Percentiles rank a stretch among this genome's conserved stretches.
These are phyloP conservation scores for Habroteleia sp. DNA, from an alignment of 2,888 invertebrate genomes.

Conservation along the genomic window DNA sequence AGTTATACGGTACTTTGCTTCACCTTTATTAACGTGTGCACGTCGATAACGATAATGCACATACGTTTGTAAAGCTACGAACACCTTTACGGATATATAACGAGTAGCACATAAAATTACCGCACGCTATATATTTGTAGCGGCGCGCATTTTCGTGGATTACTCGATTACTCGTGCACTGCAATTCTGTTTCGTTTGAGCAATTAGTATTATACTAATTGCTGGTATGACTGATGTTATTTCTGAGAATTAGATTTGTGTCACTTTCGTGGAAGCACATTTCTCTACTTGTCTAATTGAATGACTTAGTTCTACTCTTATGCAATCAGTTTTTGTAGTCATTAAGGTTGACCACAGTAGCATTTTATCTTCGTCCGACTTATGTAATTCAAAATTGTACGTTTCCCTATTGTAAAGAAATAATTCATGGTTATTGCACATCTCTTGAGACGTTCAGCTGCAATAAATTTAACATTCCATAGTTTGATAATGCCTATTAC, in stretches of 20 bases:
- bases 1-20: constrained; percentile 34
- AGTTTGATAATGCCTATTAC: too few relatives aligned
- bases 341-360: too few relatives aligned
- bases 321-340: too few relatives aligned
- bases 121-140: constrained; percentile 2
- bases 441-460: too few relatives aligned
- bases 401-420: too few relatives aligned
- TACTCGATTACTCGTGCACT: not conserved
- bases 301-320: not conserved
- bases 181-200: constrained; percentile 9
- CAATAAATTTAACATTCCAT: too few relatives aligned
- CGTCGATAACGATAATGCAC: constrained; percentile 11
- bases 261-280: not conserved
- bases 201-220: constrained; percentile 19
- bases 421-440: too few relatives aligned
- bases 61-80: constrained; percentile 11
- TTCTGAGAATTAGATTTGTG: not conserved
- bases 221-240: constrained; percentile 1
- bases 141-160: constrained; percentile 7
- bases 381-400: too few relatives aligned
- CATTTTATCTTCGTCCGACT: too few relatives aligned
- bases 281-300: constrained; percentile 7
- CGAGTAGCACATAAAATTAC: constrained; percentile 17
- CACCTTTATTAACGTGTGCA: constrained; percentile 9
- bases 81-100: constrained; percentile 18